phyloP scores from a whole-genome alignment of 2,797 vertebrate species.

The Scleropages formosus region DNA sequence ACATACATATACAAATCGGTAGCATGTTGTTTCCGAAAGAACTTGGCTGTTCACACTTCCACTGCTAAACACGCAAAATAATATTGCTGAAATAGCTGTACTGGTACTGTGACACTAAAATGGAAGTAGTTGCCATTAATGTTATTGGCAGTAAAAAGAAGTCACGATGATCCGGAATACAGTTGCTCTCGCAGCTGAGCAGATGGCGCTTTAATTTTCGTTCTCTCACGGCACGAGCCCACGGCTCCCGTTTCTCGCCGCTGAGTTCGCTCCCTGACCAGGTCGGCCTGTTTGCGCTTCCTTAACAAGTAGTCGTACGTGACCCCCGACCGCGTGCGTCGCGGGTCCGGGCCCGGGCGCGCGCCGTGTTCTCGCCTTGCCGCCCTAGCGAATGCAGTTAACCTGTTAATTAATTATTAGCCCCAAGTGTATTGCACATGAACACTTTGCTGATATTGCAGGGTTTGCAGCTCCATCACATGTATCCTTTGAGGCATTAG shows the following conservation, averaged over 20 bases:
- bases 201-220: too few species aligned
- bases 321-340: background rate
- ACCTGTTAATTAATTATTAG: conserved; percentile 33
- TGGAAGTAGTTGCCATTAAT: too few species aligned
- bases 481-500: conserved; percentile 34
- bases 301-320: background rate
- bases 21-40: too few species aligned
- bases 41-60: too few species aligned
- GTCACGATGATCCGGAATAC: too few species aligned
- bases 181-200: too few species aligned
- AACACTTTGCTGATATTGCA: conserved; percentile 27
- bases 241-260: background rate
- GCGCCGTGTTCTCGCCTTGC: background rate
- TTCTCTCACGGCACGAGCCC: too few species aligned
- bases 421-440: conserved; percentile 22
- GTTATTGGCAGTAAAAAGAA: too few species aligned
- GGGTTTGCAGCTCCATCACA: conserved; percentile 30
- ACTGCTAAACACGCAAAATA: too few species aligned
- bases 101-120: too few species aligned
- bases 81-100: too few species aligned
- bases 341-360: background rate
- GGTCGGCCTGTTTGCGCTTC: background rate
- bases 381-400: conserved; percentile 25
- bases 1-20: too few species aligned
- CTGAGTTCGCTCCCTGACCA: background rate